Evolutionary conservation across 2,797 vertebrate genomes (phyloP).

Genomic region (Cyclopterus lumpus): DNA sequence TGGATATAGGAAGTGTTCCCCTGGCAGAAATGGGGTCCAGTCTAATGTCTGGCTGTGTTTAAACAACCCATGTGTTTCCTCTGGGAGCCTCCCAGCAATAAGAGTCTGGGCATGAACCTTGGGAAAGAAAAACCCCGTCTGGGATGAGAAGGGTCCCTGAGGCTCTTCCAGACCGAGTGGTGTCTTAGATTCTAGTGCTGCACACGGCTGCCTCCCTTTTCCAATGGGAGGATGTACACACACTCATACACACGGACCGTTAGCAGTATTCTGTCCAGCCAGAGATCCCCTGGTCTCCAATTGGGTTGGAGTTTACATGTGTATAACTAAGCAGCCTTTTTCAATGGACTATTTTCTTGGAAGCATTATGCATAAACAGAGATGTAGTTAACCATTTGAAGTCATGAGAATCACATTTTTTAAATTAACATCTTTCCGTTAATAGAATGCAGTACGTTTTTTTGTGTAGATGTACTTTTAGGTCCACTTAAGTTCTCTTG

Average conservation of each 20-base stretch:
- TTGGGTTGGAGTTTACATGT: conserved; percentile 67
- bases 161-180: conserved; percentile 87
- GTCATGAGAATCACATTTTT: conserved; percentile 30
- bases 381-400: conserved; percentile 21
- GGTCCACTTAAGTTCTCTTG: background rate
- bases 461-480: background rate
- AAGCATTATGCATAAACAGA: conserved; percentile 17
- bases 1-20: conserved; percentile 85
- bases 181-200: conserved; percentile 75
- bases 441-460: background rate
- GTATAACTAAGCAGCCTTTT: conserved; percentile 50
- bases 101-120: conserved; percentile 83
- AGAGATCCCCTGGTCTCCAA: conserved; percentile 64
- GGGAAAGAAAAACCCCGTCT: conserved; percentile 62
- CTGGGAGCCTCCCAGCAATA: conserved; percentile 82
- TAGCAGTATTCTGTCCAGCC: conserved; percentile 72
- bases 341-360: conserved; percentile 29
- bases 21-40: conserved; percentile 76
- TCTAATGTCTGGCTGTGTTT: conserved; percentile 85
- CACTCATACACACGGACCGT: conserved; percentile 43
- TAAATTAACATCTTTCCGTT: background rate
- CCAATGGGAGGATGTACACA: conserved; percentile 39
- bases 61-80: conserved; percentile 84
- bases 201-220: conserved; percentile 62
- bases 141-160: conserved; percentile 84